Percentiles rank a stretch among this genome's conserved stretches.
These are phyloP conservation scores for Halocynthia aurantium DNA, from an alignment of 23 tunicate genomes.

Conservation along the genomic window DNA sequence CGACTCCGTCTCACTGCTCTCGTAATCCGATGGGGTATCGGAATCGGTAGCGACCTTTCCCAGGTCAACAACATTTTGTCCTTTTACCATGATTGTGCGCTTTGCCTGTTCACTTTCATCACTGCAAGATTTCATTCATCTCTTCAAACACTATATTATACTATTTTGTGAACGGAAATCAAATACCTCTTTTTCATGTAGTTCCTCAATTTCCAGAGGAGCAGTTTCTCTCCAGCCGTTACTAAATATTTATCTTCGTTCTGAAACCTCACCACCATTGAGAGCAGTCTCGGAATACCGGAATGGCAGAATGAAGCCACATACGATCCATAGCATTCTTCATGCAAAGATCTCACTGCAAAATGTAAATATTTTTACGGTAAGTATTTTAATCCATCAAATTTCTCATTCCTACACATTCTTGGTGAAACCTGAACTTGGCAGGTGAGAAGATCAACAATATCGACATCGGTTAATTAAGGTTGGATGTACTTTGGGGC, in stretches of 20 bases:
- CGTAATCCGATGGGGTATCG: slow-evolving; percentile 44
- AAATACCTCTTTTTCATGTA: neutral
- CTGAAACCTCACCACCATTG: slow-evolving; percentile 8
- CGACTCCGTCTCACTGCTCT: neutral
- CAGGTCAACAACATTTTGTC: slow-evolving; percentile 24
- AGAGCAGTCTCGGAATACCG: slow-evolving; percentile 29
- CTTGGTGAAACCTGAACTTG: neutral
- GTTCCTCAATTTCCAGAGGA: slow-evolving; percentile 32
- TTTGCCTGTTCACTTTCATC: neutral
- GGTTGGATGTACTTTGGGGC: too few relatives aligned
- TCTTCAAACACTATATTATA: neutral
- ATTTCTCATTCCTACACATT: neutral
- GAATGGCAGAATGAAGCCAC: slow-evolving; percentile 32
- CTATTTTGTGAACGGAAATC: neutral
- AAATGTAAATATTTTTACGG: neutral
- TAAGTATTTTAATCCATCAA: neutral
- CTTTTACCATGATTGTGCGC: slow-evolving; percentile 18
- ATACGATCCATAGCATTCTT: slow-evolving; percentile 27
- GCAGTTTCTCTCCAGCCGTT: slow-evolving; percentile 53
- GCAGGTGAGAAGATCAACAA: neutral
- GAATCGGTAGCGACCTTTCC: slow-evolving; percentile 27
- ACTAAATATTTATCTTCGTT: slow-evolving; percentile 10
- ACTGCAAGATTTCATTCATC: neutral
- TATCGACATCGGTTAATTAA: too few relatives aligned
- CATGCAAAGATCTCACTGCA: slow-evolving; percentile 34